Conservation (phyloP, 1,140 invertebrate genomes). For the Trichonephila inaurata region DNA sequence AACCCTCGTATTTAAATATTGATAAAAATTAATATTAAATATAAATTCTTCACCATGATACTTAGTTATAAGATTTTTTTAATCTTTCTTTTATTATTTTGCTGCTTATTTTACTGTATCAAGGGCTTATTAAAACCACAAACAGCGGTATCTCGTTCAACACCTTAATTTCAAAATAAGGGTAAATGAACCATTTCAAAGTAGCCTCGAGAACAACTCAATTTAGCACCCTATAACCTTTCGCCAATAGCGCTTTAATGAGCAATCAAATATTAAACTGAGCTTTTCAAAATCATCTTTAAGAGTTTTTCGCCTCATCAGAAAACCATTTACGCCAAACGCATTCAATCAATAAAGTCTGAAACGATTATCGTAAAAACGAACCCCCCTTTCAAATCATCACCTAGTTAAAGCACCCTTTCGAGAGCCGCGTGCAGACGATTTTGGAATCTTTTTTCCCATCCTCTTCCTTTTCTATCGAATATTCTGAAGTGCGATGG, state of each 20-base stretch:
- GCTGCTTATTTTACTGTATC: too few species aligned
- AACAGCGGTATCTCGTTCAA: too few species aligned
- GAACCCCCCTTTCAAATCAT: conserved; percentile 20
- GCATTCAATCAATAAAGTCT: background rate
- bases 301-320: background rate
- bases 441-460: background rate
- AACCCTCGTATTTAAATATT: too few species aligned
- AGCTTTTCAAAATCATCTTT: background rate
- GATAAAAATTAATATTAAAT: too few species aligned
- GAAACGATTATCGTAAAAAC: conserved; percentile 36
- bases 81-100: too few species aligned
- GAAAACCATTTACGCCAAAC: background rate
- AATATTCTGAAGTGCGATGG: conserved; percentile 32
- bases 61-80: too few species aligned
- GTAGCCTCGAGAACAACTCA: background rate
- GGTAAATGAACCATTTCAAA: background rate
- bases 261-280: conserved; percentile 25
- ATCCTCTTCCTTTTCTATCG: background rate
- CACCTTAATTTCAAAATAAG: conserved; percentile 2
- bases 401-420: conserved; percentile 12
- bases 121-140: too few species aligned
- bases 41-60: too few species aligned
- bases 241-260: conserved; percentile 3
- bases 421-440: background rate
- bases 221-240: background rate